Conservation (phyloP, 2,888 invertebrate genomes). For the Itoplectis maculator region DNA sequence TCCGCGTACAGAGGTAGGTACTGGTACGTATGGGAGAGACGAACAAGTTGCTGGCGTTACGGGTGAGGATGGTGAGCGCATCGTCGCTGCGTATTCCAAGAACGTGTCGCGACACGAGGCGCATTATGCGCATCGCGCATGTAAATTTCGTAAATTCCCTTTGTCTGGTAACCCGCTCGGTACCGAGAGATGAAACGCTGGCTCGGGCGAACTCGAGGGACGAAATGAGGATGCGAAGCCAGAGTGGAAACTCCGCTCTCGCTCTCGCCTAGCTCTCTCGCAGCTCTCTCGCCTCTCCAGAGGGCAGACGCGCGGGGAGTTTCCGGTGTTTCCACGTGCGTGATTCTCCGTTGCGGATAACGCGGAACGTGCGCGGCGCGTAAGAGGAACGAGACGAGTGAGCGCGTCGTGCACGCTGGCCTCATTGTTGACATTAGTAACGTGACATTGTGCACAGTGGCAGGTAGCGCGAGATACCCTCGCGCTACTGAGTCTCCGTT, state of each 20-base stretch:
- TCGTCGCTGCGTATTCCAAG: constrained; percentile 27
- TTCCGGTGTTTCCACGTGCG: constrained; percentile 39
- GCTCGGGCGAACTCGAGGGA: constrained; percentile 22
- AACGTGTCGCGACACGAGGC: constrained; percentile 43
- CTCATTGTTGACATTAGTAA: constrained; percentile 53
- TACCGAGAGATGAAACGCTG: constrained; percentile 30
- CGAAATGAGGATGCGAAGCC: constrained; percentile 30
- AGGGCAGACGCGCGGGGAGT: constrained; percentile 17
- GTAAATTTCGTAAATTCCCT: constrained; percentile 74
- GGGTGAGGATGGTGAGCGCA: constrained; percentile 29
- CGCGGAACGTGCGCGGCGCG: neutral
- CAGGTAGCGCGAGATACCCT: neutral
- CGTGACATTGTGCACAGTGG: constrained; percentile 34
- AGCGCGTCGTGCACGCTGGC: neutral
- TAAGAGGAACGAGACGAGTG: constrained; percentile 21
- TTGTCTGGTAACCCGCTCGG: constrained; percentile 63
- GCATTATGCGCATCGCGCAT: constrained; percentile 65
- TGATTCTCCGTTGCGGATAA: constrained; percentile 36
- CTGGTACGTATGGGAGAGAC: too few relatives aligned
- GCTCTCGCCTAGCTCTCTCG: too few relatives aligned
- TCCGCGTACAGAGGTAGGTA: too few relatives aligned
- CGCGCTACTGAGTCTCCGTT: neutral
- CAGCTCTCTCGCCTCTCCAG: too few relatives aligned
- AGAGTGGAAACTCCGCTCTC: constrained; percentile 12
- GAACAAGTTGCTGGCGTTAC: constrained; percentile 3